Conservation (phyloP, 2,113 vertebrate species). For the Daboia siamensis region DNA sequence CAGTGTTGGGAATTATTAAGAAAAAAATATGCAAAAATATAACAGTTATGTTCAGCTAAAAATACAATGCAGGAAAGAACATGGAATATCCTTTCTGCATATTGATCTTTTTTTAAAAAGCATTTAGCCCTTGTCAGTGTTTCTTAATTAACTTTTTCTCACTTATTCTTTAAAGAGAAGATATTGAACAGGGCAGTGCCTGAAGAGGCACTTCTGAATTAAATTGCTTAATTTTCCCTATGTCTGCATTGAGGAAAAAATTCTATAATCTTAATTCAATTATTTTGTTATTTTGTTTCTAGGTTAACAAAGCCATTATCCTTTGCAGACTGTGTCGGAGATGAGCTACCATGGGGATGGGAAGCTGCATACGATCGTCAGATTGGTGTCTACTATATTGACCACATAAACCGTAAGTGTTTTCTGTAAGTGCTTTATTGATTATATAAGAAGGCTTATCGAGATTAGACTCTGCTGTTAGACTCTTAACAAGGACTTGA, state of each 20-base stretch:
- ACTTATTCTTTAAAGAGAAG: slow-evolving; percentile 2
- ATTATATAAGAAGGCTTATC: background rate
- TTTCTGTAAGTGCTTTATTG: slow-evolving; percentile 1
- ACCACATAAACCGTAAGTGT: slow-evolving; percentile 83
- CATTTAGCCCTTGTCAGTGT: background rate
- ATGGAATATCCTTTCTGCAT: background rate
- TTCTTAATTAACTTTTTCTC: slow-evolving; percentile 4
- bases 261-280: slow-evolving; percentile 8
- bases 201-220: slow-evolving; percentile 18
- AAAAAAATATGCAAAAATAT: background rate
- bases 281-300: slow-evolving; percentile 44
- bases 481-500: slow-evolving; percentile 21
- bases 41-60: background rate
- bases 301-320: slow-evolving; percentile 84
- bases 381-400: slow-evolving; percentile 82
- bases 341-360: slow-evolving; percentile 84
- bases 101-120: background rate
- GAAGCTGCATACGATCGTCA: slow-evolving; percentile 80
- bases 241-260: background rate
- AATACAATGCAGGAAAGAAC: background rate
- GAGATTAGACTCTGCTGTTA: slow-evolving; percentile 16
- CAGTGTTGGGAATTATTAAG: background rate
- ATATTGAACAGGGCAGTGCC: slow-evolving; percentile 9
- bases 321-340: slow-evolving; percentile 82
- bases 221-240: slow-evolving; percentile 18